Base-by-base conservation (phyloP, 35 echinoderm and acorn worm species). In the Apostichopus japonicus region DNA sequence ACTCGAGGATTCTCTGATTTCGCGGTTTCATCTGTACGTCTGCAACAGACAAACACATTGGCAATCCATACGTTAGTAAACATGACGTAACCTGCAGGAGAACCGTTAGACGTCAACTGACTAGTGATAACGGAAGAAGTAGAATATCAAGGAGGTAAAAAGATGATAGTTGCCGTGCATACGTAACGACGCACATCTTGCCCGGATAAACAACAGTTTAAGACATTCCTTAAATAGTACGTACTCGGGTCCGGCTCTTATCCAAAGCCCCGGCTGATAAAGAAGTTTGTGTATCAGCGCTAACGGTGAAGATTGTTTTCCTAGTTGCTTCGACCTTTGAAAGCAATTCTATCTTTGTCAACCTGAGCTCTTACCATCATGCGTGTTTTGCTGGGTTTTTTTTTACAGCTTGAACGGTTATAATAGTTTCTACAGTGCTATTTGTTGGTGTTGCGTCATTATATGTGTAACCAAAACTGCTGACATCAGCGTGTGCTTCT, bases 201-300 rank as follows among this genome's bases (percentile, higher is more conserved):
- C 86, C 86, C 22, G 56, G 86, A 65, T 87, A 87, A 87, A 87
- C 33, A 87, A 87, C 55, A 65, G 53, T 87, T 71, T 62, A 27
- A 83, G 54, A 87, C 86, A 87, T 87, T 87, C 86, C 58, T 87
- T 51, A 87, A 87, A 87, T 87, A 87, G 86, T 87, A 56, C 56
- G 6, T 44, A 44, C 33, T 44, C 62, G 5, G 10, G 62, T 65
- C 10, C 9, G 10, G 16, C 62, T 13, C 16, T 65, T 65, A 65
- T 65, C 62, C 62, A 13, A 65, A 65, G 62, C 62, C 9, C 62
- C 5, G 62, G 9, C 62, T 17, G 16, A 65, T 17, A 8, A 3
- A 17, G 16, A 65, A 65, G 62, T 17, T 17, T 13, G 62, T 17
- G 10, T 65, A 9, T 65, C 62, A 65, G 62, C 62, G 16, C 62